Conservation (phyloP, 2,888 invertebrate species). For the Caenorhabditis wallacei region DNA sequence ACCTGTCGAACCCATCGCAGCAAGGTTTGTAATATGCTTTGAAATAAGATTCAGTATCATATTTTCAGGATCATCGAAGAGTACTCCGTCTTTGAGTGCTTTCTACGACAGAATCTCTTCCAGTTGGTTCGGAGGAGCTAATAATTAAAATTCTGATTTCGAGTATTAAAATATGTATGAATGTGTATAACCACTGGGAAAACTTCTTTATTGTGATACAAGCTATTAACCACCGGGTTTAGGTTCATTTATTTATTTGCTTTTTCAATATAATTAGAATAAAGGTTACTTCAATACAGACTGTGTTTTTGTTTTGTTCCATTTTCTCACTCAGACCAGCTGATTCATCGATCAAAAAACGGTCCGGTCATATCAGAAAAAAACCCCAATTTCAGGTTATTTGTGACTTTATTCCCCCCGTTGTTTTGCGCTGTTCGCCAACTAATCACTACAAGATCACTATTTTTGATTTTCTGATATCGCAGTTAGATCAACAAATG, state of each 20-base stretch:
- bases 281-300: conserved; percentile 5
- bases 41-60: not conserved
- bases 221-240: conserved; percentile 30
- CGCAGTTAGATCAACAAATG: conserved; percentile 15
- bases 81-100: conserved; percentile 69
- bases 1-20: conserved; percentile 67
- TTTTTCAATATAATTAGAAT: not conserved
- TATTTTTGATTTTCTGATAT: conserved; percentile 40
- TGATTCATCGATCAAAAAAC: conserved; percentile 57
- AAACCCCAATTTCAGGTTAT: conserved; percentile 57
- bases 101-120: conserved; percentile 72
- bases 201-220: conserved; percentile 25
- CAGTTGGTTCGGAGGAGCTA: conserved; percentile 69
- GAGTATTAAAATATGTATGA: not conserved
- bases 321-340: conserved; percentile 5
- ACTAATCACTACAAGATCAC: conserved; percentile 45
- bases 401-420: conserved; percentile 38
- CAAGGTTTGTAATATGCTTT: conserved; percentile 28
- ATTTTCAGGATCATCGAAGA: conserved; percentile 46
- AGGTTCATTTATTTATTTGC: conserved; percentile 1
- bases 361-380: conserved; percentile 36
- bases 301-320: conserved; percentile 28
- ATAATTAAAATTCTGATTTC: conserved; percentile 21
- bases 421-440: conserved; percentile 41
- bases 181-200: conserved; percentile 9